A percentile compares a stretch with the other conserved stretches of the same genome.
Conservation (phyloP, 1,140 invertebrate species). For the Propsilocerus akamusi region DNA sequence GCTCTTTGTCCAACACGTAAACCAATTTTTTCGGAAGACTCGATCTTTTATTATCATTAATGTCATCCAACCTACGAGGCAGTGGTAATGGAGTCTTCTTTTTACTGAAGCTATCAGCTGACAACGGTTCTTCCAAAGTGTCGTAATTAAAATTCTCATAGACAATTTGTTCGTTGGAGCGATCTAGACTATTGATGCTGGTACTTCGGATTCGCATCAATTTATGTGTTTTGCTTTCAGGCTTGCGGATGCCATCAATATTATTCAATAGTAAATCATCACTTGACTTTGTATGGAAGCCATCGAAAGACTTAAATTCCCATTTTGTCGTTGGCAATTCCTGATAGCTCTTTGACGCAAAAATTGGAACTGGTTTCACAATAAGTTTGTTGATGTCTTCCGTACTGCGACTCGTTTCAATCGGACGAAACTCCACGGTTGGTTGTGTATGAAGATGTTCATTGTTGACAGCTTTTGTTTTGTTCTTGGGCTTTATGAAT, state of each 20-base stretch:
- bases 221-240: not conserved
- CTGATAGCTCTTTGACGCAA: not conserved
- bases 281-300: not conserved
- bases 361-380: constrained; percentile 2
- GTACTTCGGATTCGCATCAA: not conserved
- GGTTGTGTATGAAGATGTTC: not conserved
- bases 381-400: not conserved
- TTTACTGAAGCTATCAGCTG: not conserved
- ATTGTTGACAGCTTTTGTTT: not conserved
- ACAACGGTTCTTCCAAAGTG: not conserved
- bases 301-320: not conserved
- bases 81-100: constrained; percentile 3
- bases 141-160: not conserved
- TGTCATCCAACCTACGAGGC: not conserved
- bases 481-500: not conserved
- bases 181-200: not conserved
- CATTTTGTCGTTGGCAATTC: not conserved
- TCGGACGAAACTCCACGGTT: not conserved
- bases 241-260: constrained; percentile 1
- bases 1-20: not conserved
- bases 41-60: not conserved
- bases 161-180: not conserved
- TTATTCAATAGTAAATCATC: constrained; percentile 4
- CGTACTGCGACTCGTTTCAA: not conserved
- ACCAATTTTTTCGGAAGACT: constrained; percentile 1